phyloP scores from a whole-genome alignment of 2,888 invertebrate species.

The Rhingia campestris region DNA sequence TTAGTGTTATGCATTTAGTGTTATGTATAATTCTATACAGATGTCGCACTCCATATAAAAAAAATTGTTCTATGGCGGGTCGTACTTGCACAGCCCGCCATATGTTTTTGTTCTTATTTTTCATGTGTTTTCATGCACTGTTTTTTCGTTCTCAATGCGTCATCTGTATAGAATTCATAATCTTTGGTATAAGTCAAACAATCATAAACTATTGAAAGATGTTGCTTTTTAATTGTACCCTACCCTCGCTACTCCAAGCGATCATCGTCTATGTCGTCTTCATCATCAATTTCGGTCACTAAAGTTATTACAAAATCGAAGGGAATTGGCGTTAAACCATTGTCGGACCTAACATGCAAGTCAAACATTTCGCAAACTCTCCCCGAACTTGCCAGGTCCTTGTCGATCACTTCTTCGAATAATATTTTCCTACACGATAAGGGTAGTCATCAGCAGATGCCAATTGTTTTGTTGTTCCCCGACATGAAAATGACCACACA shows the following conservation, averaged over 20 bases:
- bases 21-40: no score
- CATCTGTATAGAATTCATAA: no score
- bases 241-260: conserved; percentile 86
- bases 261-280: conserved; percentile 51
- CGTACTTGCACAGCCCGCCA: no score
- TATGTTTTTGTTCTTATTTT: no score
- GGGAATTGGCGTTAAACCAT: conserved; percentile 70
- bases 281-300: conserved; percentile 74
- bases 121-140: no score
- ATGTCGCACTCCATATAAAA: no score
- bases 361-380: conserved; percentile 49
- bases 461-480: conserved; percentile 61
- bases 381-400: conserved; percentile 77
- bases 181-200: conserved; percentile 91
- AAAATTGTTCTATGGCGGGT: no score
- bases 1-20: no score
- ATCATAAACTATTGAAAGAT: conserved; percentile 91
- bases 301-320: conserved; percentile 73
- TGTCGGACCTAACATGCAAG: conserved; percentile 66
- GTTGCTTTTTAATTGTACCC: conserved; percentile 90
- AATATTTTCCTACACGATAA: conserved; percentile 63
- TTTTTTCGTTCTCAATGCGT: no score
- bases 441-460: conserved; percentile 43
- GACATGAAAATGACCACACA: conserved; percentile 58
- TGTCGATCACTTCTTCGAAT: conserved; percentile 76